phyloP scores from a whole-genome alignment of 1,140 invertebrate genomes.

The Drosophila prosaltans region DNA sequence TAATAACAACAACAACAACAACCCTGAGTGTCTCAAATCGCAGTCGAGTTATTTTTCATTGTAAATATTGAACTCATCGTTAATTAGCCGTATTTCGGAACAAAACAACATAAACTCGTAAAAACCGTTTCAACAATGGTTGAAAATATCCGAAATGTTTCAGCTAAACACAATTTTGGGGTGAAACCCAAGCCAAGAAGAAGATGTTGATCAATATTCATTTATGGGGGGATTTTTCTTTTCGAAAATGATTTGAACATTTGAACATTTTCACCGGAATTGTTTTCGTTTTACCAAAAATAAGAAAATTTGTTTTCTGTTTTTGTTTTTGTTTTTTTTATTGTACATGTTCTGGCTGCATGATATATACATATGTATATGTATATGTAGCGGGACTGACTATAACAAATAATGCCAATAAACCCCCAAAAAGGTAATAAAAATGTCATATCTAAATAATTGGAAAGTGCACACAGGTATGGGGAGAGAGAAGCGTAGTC shows the following conservation, averaged over 20 bases:
- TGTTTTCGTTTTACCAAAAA: slow-evolving; percentile 56
- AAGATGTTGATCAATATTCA: neutral
- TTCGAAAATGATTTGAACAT: slow-evolving; percentile 1
- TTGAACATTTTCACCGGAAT: neutral
- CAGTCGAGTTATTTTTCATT: slow-evolving; percentile 2
- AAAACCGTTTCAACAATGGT: slow-evolving; percentile 17
- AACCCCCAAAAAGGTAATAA: slow-evolving; percentile 32
- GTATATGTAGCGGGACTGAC: slow-evolving; percentile 5
- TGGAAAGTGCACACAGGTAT: slow-evolving; percentile 11
- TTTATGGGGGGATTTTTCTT: neutral
- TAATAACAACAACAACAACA: slow-evolving; percentile 31
- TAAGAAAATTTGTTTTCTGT: slow-evolving; percentile 43
- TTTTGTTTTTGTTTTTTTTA: slow-evolving; percentile 59
- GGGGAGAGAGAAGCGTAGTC: slow-evolving; percentile 21
- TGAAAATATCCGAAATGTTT: too few relatives aligned
- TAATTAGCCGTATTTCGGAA: slow-evolving; percentile 8
- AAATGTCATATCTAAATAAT: slow-evolving; percentile 34
- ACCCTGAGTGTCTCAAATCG: slow-evolving; percentile 1
- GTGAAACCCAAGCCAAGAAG: neutral
- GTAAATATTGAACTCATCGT: slow-evolving; percentile 7
- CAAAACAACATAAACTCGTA: slow-evolving; percentile 13
- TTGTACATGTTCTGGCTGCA: slow-evolving; percentile 59
- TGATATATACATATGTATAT: slow-evolving; percentile 8
- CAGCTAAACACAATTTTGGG: too few relatives aligned
- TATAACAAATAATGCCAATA: slow-evolving; percentile 40